A percentile compares a stretch with the other conserved stretches of the same genome.
These are phyloP conservation scores for Xylocampa areola DNA, from an alignment of 2,888 invertebrate genomes.

Conservation along the genomic window DNA sequence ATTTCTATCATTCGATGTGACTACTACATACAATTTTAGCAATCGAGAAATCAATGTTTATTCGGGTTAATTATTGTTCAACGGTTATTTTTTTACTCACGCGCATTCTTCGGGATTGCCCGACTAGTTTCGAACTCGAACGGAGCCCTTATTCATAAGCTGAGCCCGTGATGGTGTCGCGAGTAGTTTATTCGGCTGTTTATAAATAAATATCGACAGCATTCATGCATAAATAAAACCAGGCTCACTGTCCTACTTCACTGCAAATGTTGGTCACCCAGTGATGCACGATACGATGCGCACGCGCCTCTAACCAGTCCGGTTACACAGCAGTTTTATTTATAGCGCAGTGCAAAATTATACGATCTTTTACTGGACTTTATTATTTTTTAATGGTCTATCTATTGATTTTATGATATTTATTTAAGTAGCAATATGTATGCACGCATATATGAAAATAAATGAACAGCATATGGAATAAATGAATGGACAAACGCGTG, in stretches of 20 bases:
- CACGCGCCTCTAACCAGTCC: slow-evolving; percentile 57
- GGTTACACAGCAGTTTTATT: slow-evolving; percentile 52
- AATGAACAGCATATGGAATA: too few species aligned
- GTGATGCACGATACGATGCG: slow-evolving; percentile 49
- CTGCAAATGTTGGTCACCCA: slow-evolving; percentile 42
- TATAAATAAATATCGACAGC: not conserved
- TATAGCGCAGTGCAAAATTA: slow-evolving; percentile 44
- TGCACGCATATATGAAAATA: not conserved
- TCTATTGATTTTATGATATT: slow-evolving; percentile 1
- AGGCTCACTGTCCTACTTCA: slow-evolving; percentile 28
- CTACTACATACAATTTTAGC: too few species aligned
- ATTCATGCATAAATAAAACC: slow-evolving; percentile 12
- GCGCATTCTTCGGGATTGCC: too few species aligned
- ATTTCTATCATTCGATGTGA: too few species aligned
- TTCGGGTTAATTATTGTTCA: too few species aligned
- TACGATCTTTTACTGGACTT: slow-evolving; percentile 28
- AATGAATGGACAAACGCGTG: too few species aligned
- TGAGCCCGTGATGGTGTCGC: too few species aligned
- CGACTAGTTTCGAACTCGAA: too few species aligned
- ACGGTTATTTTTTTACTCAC: too few species aligned
- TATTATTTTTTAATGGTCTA: slow-evolving; percentile 23
- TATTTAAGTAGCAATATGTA: too few species aligned
- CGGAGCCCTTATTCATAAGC: too few species aligned
- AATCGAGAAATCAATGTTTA: too few species aligned
- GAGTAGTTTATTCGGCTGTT: not conserved